Base-by-base conservation (phyloP, 2,113 vertebrate genomes). In the Acinonyx jubatus region DNA sequence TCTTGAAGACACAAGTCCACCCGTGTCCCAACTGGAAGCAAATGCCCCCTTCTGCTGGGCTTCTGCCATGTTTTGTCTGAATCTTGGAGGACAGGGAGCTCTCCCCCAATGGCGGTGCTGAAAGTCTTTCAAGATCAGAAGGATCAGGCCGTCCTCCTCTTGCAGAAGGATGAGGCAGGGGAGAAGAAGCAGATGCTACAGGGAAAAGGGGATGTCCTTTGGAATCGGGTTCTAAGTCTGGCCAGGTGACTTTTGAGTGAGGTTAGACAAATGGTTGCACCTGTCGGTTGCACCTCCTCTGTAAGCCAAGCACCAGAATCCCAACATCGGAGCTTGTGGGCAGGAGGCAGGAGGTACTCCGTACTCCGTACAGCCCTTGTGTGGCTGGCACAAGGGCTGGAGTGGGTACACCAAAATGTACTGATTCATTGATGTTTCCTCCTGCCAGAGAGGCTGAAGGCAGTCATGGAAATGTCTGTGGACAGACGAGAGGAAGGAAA, bases 51-150 rank as follows among this genome's bases (percentile, higher is more conserved):
- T 65, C n/a, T 33, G 18, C 41, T 12, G 5, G 63, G 36, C 52
- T 36, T 18, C 33, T 15, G 13, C 9, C 1, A 2, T 0, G 0
- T 19, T 66, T 10, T n/a, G 36, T 41, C 73, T 12, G 38, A 31
- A 36, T 45, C 48, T 33, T n/a, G 14, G 27, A 38, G 38, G 29
- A 29, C 1, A 5, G 29, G 41, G 74, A 41, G 15, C 31, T 61
- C 48, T 90, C 52, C 45, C 4, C 29, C 14, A 21, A 11, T 5
- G 13, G 23, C 63, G 76, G 63, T 41, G 55, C 84, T 90, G 63
- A 80, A 15, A 29, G 15, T 50, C 74, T 45, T 73, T 55, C 31
- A 83, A 83, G 45, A 69, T 29, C 38, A 21, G 18, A 52, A 84
- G 38, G 33, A n/a, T 25, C 29, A 45, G 65, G 76, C 27, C 0